Evolutionary conservation across 1,140 invertebrate genomes (phyloP).

Genomic region (Pseudobourletiella spinata): DNA sequence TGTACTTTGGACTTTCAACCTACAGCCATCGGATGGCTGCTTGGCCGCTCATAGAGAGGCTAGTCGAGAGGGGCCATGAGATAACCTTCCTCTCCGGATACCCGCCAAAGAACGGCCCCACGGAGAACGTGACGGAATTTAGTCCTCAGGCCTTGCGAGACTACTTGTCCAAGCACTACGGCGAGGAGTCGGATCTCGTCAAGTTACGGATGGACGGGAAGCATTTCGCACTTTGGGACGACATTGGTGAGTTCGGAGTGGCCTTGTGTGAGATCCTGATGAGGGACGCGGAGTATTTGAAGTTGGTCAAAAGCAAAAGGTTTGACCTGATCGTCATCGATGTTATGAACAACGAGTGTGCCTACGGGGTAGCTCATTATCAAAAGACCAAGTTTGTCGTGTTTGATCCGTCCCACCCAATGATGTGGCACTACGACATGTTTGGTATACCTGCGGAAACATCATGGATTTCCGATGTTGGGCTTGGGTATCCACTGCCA

Average conservation of each 20-base stretch:
- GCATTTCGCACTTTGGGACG: neutral
- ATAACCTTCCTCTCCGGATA: constrained; percentile 24
- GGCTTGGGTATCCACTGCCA: neutral
- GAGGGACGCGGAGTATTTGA: neutral
- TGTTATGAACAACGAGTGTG: constrained; percentile 37
- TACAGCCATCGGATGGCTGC: constrained; percentile 28
- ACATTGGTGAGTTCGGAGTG: neutral
- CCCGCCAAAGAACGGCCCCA: neutral
- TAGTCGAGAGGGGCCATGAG: constrained; percentile 16
- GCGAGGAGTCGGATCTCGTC: neutral
- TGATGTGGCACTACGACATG: constrained; percentile 6
- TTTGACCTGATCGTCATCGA: constrained; percentile 39
- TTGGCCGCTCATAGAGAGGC: constrained; percentile 18
- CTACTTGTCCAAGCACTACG: neutral
- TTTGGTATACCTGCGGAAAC: constrained; percentile 18
- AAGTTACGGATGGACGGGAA: neutral
- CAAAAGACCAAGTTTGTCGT: constrained; percentile 34
- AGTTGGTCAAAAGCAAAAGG: neutral
- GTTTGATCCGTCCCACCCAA: neutral
- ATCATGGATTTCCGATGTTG: constrained; percentile 2
- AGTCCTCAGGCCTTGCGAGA: neutral
- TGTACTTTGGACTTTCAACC: constrained; percentile 18
- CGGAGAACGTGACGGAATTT: constrained; percentile 19
- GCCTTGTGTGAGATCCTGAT: neutral
- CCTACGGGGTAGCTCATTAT: constrained; percentile 18